A percentile compares a stretch with the other conserved stretches of the same genome.
Evolutionary conservation across 2,113 vertebrate genomes (phyloP).

Genomic region (Athene cunicularia): DNA sequence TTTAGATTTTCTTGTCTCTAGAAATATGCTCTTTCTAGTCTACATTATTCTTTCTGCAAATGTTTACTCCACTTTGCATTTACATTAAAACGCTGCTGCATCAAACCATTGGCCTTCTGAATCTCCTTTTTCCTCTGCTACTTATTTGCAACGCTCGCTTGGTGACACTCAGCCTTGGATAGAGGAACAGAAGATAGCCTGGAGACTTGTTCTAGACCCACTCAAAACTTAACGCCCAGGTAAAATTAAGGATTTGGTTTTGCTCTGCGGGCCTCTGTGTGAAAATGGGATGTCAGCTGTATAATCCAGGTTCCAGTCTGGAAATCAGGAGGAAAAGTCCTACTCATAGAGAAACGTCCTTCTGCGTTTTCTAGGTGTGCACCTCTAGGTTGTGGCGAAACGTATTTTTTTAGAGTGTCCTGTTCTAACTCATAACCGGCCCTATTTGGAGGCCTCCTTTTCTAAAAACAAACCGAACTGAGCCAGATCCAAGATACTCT

Average conservation of each 20-base stretch:
- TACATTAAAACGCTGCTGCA: constrained; percentile 60
- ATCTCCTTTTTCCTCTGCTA: constrained; percentile 45
- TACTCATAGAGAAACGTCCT: background rate
- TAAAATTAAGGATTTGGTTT: background rate
- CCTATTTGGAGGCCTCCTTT: background rate
- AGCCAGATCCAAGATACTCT: background rate
- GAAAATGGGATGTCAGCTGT: fast-evolving
- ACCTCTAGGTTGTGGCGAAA: background rate
- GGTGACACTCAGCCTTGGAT: background rate
- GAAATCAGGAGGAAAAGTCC: background rate
- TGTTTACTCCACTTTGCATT: constrained; percentile 42
- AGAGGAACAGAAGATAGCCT: background rate
- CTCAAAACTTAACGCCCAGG: background rate
- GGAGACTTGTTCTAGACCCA: fast-evolving
- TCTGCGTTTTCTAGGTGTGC: background rate
- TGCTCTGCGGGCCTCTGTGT: background rate
- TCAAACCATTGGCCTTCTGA: constrained; percentile 22
- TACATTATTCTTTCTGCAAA: constrained; percentile 19
- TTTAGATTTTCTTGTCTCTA: constrained; percentile 13
- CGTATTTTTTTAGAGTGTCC: background rate
- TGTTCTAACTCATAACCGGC: background rate
- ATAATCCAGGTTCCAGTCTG: background rate
- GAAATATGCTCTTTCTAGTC: background rate
- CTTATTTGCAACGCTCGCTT: background rate
- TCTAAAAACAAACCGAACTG: background rate